These are phyloP conservation scores for Malacosoma neustria DNA, from an alignment of 2,888 invertebrate species.

Conservation along the genomic window DNA sequence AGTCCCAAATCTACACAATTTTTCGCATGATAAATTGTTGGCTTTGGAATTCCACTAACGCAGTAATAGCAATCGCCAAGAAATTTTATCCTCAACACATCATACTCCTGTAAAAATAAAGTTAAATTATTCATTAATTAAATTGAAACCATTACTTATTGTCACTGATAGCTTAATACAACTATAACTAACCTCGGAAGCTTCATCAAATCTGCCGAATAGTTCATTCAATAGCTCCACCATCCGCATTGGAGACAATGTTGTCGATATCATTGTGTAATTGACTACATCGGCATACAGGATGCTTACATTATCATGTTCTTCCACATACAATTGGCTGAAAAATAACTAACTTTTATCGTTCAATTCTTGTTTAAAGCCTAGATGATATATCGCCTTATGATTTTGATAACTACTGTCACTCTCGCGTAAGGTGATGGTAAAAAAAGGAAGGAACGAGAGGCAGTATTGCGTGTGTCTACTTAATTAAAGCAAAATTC, in stretches of 20 bases:
- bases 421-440: no score
- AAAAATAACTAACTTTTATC: no score
- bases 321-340: constrained; percentile 91
- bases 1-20: constrained; percentile 92
- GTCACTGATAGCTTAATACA: no score
- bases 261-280: constrained; percentile 91
- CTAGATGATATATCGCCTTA: no score
- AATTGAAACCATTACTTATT: no score
- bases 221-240: constrained; percentile 92
- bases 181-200: constrained; percentile 80
- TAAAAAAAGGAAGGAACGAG: no score
- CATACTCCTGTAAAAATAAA: constrained; percentile 72
- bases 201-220: constrained; percentile 93
- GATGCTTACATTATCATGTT: constrained; percentile 91
- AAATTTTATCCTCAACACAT: constrained; percentile 91
- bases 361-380: no score
- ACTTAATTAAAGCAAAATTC: no score
- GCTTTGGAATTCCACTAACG: constrained; percentile 89
- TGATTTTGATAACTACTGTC: no score
- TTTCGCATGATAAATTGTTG: constrained; percentile 87
- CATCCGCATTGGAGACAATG: constrained; percentile 85
- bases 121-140: no score
- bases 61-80: constrained; percentile 96
- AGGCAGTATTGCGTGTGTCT: no score
- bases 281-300: constrained; percentile 96